These are phyloP conservation scores for Agapornis roseicollis DNA, from an alignment of 2,113 vertebrate species.

Conservation along the genomic window DNA sequence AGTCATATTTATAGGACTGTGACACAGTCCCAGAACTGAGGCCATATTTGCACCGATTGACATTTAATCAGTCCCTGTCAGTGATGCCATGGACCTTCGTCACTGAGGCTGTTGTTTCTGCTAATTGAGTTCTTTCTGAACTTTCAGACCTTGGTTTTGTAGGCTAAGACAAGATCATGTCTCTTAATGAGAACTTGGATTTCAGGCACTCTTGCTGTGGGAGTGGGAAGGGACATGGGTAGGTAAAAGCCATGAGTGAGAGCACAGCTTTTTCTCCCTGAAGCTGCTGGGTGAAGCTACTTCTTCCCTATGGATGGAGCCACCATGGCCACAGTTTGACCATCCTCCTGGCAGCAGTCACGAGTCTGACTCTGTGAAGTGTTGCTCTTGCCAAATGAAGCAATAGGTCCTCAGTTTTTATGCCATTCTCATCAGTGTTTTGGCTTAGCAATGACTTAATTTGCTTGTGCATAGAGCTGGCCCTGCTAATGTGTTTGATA, in stretches of 20 bases:
- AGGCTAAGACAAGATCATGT: not conserved
- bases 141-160: not conserved
- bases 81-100: not conserved
- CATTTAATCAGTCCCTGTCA: not conserved
- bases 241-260: not conserved
- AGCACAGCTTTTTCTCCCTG: not conserved
- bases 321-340: fast-evolving
- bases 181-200: not conserved
- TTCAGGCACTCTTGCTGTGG: not conserved
- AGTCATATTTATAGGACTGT: not conserved
- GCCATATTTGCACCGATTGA: not conserved
- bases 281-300: not conserved
- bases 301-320: not conserved
- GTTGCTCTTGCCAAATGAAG: not conserved
- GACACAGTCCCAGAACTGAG: not conserved
- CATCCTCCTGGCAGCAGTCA: not conserved
- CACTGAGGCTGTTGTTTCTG: not conserved
- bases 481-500: constrained; percentile 6
- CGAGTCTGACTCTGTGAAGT: not conserved
- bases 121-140: not conserved
- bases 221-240: not conserved
- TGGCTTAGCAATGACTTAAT: not conserved
- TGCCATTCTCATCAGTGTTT: not conserved
- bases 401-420: not conserved
- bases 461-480: not conserved